Percentiles rank a stretch among this genome's conserved stretches.
These are phyloP conservation scores for Hystrix brachyura DNA, from an alignment of 2,113 vertebrate genomes.

Conservation along the genomic window DNA sequence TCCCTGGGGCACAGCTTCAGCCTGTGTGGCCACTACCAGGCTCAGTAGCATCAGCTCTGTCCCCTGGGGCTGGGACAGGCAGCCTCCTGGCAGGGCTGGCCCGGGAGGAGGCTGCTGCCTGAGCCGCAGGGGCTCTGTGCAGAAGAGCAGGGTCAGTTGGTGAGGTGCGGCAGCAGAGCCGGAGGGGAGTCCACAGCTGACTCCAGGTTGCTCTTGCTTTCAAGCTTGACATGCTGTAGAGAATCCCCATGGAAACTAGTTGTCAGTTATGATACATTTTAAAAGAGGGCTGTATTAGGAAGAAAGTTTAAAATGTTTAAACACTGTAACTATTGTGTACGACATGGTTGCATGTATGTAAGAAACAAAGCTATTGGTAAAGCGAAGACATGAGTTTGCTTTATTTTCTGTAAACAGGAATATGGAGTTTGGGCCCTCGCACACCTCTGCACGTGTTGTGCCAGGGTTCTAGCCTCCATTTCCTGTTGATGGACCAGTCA, in stretches of 20 bases:
- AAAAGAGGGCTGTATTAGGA: background rate
- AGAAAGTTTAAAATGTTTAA: background rate
- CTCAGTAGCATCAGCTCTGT: background rate
- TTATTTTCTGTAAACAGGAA: background rate
- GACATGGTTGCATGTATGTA: background rate
- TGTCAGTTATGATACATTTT: background rate
- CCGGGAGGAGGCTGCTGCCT: background rate
- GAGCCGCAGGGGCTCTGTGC: background rate
- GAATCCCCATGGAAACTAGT: background rate
- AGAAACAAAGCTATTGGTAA: conserved; percentile 30
- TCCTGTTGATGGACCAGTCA: background rate
- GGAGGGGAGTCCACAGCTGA: background rate
- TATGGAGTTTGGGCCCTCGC: background rate
- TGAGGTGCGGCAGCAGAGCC: no score
- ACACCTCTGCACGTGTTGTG: background rate
- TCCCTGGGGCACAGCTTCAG: background rate
- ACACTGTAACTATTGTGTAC: background rate
- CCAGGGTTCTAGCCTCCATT: background rate
- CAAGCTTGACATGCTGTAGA: background rate
- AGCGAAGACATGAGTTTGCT: conserved; percentile 11
- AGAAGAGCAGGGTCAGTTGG: background rate
- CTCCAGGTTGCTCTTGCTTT: background rate
- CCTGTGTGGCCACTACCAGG: background rate
- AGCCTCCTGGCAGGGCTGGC: background rate
- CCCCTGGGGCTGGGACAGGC: background rate